Conservation (phyloP, 1,140 invertebrate species). For the Linepithema humile region DNA sequence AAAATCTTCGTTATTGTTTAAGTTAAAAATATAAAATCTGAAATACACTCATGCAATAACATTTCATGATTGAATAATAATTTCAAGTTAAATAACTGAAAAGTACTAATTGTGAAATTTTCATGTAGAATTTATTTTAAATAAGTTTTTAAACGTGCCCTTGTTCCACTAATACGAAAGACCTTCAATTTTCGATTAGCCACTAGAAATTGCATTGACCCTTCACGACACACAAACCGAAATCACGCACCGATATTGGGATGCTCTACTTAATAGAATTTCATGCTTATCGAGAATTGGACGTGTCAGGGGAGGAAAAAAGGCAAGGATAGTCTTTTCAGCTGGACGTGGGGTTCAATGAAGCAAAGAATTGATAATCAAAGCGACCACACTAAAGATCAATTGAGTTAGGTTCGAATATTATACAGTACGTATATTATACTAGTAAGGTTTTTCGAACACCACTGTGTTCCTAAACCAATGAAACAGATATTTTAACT, state of each 20-base stretch:
- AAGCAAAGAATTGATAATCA: constrained; percentile 73
- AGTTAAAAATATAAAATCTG: background rate
- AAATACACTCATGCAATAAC: background rate
- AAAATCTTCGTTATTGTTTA: background rate
- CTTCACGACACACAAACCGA: constrained; percentile 67
- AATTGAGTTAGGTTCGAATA: constrained; percentile 1
- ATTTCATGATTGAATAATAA: background rate
- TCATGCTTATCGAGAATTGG: constrained; percentile 65
- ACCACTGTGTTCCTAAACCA: background rate
- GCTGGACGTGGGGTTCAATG: constrained; percentile 58
- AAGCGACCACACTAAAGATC: constrained; percentile 38
- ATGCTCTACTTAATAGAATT: constrained; percentile 68
- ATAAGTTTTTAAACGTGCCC: constrained; percentile 55
- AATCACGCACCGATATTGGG: constrained; percentile 22
- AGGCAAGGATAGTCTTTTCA: background rate
- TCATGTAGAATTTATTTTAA: constrained; percentile 51
- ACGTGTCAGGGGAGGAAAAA: constrained; percentile 22
- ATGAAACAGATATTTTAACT: too few species aligned
- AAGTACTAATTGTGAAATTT: background rate
- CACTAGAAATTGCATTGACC: constrained; percentile 66
- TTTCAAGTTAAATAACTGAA: background rate
- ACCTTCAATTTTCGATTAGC: constrained; percentile 63
- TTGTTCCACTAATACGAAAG: constrained; percentile 1
- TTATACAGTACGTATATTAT: background rate
- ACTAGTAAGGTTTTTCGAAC: background rate